A percentile compares a stretch with the other conserved stretches of the same genome.
phyloP scores from a whole-genome alignment of 2,113 vertebrate genomes.

The Strix uralensis region DNA sequence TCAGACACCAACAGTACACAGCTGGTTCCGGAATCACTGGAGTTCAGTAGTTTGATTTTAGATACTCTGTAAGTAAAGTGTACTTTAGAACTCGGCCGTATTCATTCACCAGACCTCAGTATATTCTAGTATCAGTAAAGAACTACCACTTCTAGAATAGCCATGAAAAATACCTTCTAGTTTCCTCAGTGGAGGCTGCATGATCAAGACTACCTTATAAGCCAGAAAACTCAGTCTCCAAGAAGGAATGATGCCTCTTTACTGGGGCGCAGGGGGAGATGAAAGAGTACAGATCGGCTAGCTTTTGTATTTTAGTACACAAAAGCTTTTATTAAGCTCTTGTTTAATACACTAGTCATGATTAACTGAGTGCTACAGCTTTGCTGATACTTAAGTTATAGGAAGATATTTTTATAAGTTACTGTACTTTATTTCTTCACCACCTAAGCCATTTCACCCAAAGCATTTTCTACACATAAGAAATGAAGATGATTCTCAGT shows the following conservation, averaged over 20 bases:
- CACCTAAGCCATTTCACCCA: not conserved
- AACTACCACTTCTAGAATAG: not conserved
- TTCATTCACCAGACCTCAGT: not conserved
- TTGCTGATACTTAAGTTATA: not conserved
- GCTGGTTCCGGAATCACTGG: not conserved
- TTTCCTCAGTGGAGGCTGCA: not conserved
- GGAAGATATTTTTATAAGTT: not conserved
- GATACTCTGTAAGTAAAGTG: not conserved
- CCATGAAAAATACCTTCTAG: not conserved
- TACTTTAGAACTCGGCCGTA: not conserved
- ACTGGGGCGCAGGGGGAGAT: rapidly evolving
- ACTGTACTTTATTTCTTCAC: not conserved
- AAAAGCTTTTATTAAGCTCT: not conserved
- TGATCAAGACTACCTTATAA: not conserved
- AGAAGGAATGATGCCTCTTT: not conserved
- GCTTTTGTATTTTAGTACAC: not conserved
- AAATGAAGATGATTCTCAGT: not conserved
- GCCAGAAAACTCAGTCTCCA: not conserved
- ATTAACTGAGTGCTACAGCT: not conserved
- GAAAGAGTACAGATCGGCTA: not conserved
- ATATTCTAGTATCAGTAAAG: not conserved
- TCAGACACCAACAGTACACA: not conserved
- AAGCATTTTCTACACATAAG: not conserved
- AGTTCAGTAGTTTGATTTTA: not conserved
- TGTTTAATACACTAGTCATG: not conserved